Evolutionary conservation across 1,140 invertebrate genomes (phyloP).

Genomic region (Penaeus vannamei): DNA sequence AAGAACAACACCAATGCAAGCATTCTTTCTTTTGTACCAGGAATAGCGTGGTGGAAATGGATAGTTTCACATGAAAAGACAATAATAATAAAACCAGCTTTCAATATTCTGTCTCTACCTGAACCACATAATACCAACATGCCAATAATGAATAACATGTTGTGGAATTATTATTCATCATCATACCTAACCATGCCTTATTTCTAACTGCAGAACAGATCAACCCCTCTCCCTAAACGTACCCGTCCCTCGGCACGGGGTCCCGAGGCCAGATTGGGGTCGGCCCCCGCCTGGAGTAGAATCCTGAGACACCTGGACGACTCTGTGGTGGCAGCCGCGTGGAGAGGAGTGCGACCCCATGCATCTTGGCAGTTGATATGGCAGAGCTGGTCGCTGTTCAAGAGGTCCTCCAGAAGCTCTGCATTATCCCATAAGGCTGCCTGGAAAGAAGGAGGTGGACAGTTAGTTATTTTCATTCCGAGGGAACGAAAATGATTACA

Average conservation of each 20-base stretch:
- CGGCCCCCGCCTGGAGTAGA: conserved; percentile 81
- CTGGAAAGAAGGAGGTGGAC: conserved; percentile 71
- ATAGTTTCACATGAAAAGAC: no score
- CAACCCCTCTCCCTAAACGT: neutral
- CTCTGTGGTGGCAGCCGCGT: conserved; percentile 90
- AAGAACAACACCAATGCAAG: no score
- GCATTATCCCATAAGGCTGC: conserved; percentile 93
- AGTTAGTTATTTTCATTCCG: neutral
- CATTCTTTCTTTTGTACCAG: no score
- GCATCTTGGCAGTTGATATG: conserved; percentile 84
- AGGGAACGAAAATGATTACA: neutral
- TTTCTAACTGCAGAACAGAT: neutral
- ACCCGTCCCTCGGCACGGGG: conserved; percentile 62
- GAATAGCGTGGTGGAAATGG: no score
- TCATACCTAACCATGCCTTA: neutral
- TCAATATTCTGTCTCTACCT: no score
- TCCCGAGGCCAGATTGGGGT: conserved; percentile 60
- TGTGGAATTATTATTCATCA: no score
- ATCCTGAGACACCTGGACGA: conserved; percentile 85
- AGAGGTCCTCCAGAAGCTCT: conserved; percentile 86
- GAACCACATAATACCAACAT: no score
- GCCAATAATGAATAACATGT: no score
- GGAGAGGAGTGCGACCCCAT: conserved; percentile 85
- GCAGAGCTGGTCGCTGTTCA: conserved; percentile 81
- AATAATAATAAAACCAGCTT: no score